Conservation (phyloP, 1,140 invertebrate species). For the Berghia stephanieae region DNA sequence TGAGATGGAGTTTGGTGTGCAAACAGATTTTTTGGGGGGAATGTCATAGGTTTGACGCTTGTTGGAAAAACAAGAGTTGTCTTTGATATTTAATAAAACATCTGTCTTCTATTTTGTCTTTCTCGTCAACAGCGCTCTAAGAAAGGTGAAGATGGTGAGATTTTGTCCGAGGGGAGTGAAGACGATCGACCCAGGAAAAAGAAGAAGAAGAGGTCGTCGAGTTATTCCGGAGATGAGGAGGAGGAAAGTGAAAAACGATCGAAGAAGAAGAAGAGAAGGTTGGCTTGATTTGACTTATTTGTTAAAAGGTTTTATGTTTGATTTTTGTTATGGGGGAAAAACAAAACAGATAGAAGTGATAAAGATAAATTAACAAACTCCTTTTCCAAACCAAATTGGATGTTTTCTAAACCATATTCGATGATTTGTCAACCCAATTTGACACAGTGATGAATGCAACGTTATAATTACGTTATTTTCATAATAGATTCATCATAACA, state of each 20-base stretch:
- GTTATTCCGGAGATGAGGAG: slow-evolving; percentile 48
- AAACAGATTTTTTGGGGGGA: no score
- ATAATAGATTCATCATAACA: no score
- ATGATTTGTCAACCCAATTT: no score
- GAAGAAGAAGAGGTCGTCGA: slow-evolving; percentile 55
- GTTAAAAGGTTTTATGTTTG: neutral
- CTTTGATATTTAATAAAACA: no score
- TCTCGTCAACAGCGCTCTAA: slow-evolving; percentile 29
- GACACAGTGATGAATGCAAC: no score
- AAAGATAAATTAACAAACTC: no score
- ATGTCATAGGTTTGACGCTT: no score
- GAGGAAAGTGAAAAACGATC: slow-evolving; percentile 42
- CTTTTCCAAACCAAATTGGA: no score
- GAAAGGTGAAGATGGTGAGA: slow-evolving; percentile 56
- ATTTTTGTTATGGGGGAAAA: neutral
- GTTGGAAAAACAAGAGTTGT: no score
- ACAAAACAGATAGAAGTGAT: neutral
- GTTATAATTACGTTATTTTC: no score
- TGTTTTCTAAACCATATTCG: no score
- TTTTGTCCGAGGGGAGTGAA: slow-evolving; percentile 52
- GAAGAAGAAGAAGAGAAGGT: slow-evolving; percentile 44
- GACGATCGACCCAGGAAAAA: slow-evolving; percentile 56
- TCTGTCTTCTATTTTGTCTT: neutral
- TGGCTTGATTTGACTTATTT: neutral
- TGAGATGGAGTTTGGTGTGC: no score